A percentile compares a stretch with the other conserved stretches of the same genome.
Conservation (phyloP, 2,113 vertebrate genomes). For the Bubo scandiacus region DNA sequence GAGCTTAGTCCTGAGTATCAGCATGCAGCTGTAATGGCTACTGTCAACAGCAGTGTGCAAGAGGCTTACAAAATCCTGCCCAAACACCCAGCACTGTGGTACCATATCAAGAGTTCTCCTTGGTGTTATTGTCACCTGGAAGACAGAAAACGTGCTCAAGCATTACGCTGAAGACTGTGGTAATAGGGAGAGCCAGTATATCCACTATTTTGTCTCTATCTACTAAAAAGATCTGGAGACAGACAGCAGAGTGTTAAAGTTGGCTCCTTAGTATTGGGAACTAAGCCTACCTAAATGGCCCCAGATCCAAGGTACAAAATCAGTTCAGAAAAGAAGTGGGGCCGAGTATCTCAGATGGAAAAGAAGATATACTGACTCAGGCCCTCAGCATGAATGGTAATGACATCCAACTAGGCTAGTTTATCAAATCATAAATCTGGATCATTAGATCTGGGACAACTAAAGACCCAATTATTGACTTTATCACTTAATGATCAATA, state of each 20-base stretch:
- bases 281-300: neutral
- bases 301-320: neutral
- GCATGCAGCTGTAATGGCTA: neutral
- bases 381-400: neutral
- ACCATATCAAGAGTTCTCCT: neutral
- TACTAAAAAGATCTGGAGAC: neutral
- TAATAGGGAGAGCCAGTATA: neutral
- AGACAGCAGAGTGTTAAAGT: neutral
- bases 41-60: neutral
- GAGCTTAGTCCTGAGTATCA: neutral
- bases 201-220: neutral
- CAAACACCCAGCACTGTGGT: neutral
- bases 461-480: neutral
- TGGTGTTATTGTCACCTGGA: neutral
- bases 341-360: neutral
- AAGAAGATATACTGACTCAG: neutral
- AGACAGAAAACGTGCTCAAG: neutral
- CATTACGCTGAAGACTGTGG: neutral
- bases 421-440: neutral
- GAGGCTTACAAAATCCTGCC: neutral
- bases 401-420: neutral
- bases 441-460: neutral
- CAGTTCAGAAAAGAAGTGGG: neutral
- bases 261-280: neutral
- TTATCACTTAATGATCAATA: neutral